These are phyloP conservation scores for Toxonevra muliebris DNA, from an alignment of 2,888 invertebrate species.

Conservation along the genomic window DNA sequence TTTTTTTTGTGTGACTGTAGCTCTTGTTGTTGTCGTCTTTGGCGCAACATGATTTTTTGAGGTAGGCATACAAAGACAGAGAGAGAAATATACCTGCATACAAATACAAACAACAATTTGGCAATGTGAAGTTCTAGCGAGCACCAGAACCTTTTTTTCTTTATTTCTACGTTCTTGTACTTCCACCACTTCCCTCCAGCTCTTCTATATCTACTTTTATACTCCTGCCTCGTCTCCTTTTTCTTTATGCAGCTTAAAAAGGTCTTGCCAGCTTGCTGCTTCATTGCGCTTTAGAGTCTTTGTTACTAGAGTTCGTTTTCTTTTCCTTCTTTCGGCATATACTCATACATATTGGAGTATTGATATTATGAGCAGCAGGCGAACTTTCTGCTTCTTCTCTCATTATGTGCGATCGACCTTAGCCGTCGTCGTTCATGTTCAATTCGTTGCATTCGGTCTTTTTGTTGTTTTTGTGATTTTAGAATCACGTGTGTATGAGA, in stretches of 20 bases:
- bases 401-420: background rate
- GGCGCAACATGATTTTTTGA: slow-evolving; percentile 12
- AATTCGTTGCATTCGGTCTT: background rate
- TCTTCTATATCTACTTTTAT: too few relatives aligned
- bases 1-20: background rate
- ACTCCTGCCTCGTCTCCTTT: background rate
- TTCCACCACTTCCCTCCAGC: too few relatives aligned
- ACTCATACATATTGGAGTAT: too few relatives aligned
- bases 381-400: too few relatives aligned
- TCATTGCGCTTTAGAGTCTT: slow-evolving; percentile 11
- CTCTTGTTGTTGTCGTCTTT: slow-evolving; percentile 31
- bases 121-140: too few relatives aligned
- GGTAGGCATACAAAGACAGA: background rate
- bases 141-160: too few relatives aligned
- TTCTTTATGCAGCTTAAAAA: background rate
- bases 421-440: background rate
- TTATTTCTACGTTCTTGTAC: too few relatives aligned
- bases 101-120: background rate
- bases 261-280: background rate
- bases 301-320: slow-evolving; percentile 16
- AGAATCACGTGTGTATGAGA: background rate
- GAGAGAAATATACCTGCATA: background rate
- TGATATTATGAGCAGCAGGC: too few relatives aligned
- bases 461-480: slow-evolving; percentile 7
- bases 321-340: background rate